These are phyloP conservation scores for Eilema caniola DNA, from an alignment of 2,888 invertebrate species.

Conservation along the genomic window DNA sequence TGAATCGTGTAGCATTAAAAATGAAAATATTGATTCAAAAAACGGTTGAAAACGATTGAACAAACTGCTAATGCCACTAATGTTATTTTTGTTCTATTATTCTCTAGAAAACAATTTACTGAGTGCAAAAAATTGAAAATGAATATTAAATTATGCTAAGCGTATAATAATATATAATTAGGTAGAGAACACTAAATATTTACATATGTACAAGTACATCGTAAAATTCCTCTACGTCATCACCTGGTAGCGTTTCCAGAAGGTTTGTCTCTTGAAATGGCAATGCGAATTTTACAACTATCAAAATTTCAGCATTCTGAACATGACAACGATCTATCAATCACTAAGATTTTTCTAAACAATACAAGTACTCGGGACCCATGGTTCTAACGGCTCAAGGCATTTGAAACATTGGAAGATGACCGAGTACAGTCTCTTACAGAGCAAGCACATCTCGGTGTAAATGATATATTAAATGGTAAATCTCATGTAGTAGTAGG, in stretches of 20 bases:
- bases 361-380: not conserved
- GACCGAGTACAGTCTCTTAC: not conserved
- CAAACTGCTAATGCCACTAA: not conserved
- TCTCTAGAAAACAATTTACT: not conserved
- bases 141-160: slow-evolving; percentile 2
- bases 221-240: not conserved
- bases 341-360: not conserved
- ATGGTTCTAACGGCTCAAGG: not conserved
- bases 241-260: not conserved
- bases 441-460: not conserved
- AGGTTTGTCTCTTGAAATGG: not conserved
- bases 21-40: too few relatives aligned
- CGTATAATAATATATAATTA: not conserved
- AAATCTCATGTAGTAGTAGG: not conserved
- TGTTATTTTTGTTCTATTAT: not conserved
- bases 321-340: not conserved
- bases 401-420: not conserved
- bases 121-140: not conserved
- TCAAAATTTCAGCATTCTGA: not conserved
- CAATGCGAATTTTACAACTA: not conserved
- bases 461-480: not conserved
- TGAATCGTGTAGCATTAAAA: too few relatives aligned
- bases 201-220: not conserved
- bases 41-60: not conserved
- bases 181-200: not conserved